Evolutionary conservation across 2,888 invertebrate species (phyloP).

Genomic region (Brachyopa scutellaris): DNA sequence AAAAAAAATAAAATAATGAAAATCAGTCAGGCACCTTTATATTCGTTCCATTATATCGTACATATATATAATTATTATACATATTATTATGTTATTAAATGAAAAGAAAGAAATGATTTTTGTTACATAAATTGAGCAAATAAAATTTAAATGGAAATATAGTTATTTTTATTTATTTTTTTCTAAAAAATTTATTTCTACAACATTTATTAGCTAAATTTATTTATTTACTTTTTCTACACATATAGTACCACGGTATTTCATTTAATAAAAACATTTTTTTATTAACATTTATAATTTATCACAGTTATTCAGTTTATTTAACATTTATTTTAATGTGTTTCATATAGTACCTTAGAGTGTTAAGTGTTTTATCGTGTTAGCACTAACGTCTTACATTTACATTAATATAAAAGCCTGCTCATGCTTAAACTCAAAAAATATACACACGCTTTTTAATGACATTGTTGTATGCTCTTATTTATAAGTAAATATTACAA

Average conservation of each 20-base stretch:
- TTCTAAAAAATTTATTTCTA: constrained; percentile 43
- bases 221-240: constrained; percentile 30
- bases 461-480: constrained; percentile 16
- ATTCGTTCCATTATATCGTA: constrained; percentile 33
- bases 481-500: constrained; percentile 35
- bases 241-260: constrained; percentile 68
- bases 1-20: constrained; percentile 45
- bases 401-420: constrained; percentile 62
- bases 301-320: constrained; percentile 72
- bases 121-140: constrained; percentile 60
- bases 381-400: constrained; percentile 62
- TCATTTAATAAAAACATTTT: constrained; percentile 64
- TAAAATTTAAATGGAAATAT: constrained; percentile 43
- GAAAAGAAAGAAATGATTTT: not conserved
- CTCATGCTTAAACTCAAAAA: constrained; percentile 67
- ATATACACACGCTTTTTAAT: constrained; percentile 51
- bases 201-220: constrained; percentile 64
- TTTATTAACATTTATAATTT: constrained; percentile 69
- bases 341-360: constrained; percentile 25
- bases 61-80: too few species aligned
- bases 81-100: not conserved
- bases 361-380: constrained; percentile 50
- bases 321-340: constrained; percentile 64
- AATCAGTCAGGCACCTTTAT: constrained; percentile 71
- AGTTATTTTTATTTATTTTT: constrained; percentile 11